These are phyloP conservation scores for Pedionomus torquatus DNA, from an alignment of 2,113 vertebrate species.

Conservation along the genomic window DNA sequence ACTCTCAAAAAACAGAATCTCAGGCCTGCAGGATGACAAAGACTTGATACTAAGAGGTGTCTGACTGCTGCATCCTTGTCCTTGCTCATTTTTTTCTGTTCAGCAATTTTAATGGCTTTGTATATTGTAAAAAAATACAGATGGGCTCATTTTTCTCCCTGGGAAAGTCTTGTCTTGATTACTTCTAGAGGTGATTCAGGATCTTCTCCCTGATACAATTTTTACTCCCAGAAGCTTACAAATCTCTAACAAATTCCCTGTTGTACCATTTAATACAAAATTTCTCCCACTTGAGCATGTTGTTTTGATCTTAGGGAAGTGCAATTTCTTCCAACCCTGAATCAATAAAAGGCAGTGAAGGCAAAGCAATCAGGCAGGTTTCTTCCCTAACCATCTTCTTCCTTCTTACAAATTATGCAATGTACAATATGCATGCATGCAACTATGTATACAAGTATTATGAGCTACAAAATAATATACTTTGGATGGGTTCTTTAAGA, in stretches of 20 bases:
- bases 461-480: not conserved
- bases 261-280: not conserved
- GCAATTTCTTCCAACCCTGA: not conserved
- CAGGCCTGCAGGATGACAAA: not conserved
- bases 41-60: not conserved
- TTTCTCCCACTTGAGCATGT: not conserved
- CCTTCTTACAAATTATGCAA: not conserved
- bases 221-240: not conserved
- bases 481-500: not conserved
- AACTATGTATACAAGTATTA: rapidly evolving
- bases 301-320: not conserved
- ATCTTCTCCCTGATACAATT: not conserved
- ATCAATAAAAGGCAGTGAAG: not conserved
- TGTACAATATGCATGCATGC: not conserved
- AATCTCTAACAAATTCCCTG: not conserved
- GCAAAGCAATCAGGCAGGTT: not conserved
- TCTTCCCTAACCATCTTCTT: not conserved
- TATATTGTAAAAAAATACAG: not conserved
- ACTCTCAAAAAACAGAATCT: not conserved
- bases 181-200: not conserved
- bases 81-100: not conserved
- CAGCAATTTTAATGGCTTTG: not conserved
- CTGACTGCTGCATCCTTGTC: not conserved
- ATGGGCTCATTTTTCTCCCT: not conserved
- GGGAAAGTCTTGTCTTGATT: not conserved